Base-by-base conservation (phyloP, 2,888 invertebrate genomes). In the Dryobota labecula region DNA sequence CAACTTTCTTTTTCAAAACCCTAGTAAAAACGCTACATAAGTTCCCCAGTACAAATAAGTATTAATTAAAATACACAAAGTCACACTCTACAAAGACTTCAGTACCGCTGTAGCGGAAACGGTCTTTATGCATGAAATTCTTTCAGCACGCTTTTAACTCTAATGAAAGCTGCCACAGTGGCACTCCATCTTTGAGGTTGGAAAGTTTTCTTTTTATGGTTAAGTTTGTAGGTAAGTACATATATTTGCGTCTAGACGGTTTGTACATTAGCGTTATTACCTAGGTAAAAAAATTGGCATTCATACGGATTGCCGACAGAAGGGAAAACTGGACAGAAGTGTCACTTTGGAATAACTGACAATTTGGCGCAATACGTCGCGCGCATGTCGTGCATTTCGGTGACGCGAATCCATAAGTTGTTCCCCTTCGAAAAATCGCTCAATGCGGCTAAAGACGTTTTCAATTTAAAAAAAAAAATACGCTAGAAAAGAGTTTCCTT, bases 71-170 rank as follows among this genome's bases (percentile, higher is more conserved):
- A 67, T 18, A 33, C 24, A 45, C 38, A 53, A 67, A 45, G 24
- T 45, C 24, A 20, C 13, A 56, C 43, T 45, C 58, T 38, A 64
- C 56, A 73, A 63, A 69, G 68, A 54, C 7, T 64, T 49, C 30
- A 53, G 36, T 24, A n/a, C 6, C 2, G 27, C 15, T 18, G 53
- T 33, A 61, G 76, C 82, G 86, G 84, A 78, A 60, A 4, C 18
- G 67, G 81, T 51, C 18, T 80, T 80, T 84, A 83, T 49, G 78
- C 84, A 74, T 87, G 83, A 84, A 86, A 85, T 76, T 79, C 82
- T 80, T 84, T 84, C 71, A 84, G 68, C 53, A 61, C 71, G 78
- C 71, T 43, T 75, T 54, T 64, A 64, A 53, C 57, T 65, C 41
- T 24, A 69, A 60, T 67, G 73, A 74, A 75, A 82, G 70, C 47